Evolutionary conservation across 2,888 invertebrate genomes (phyloP).

Genomic region (Acleris laterana): DNA sequence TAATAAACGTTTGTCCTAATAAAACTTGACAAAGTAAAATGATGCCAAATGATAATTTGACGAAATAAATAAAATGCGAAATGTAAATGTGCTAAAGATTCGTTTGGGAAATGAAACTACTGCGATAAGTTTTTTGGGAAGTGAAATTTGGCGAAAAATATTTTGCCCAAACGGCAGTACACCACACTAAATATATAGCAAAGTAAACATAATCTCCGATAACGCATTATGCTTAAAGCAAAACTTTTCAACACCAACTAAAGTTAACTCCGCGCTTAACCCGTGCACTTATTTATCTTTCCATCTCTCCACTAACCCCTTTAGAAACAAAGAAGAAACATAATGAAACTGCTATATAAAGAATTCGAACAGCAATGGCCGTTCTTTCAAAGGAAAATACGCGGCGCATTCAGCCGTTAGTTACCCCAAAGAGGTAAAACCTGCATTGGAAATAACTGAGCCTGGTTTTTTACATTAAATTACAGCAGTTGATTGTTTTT

Average conservation of each 20-base stretch:
- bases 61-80: no score
- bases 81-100: no score
- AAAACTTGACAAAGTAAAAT: no score
- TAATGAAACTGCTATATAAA: conserved; percentile 53
- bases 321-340: conserved; percentile 52
- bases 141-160: no score
- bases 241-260: background rate
- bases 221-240: background rate
- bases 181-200: no score
- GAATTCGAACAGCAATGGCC: conserved; percentile 44
- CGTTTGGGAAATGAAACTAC: no score
- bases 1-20: no score
- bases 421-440: conserved; percentile 19
- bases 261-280: background rate
- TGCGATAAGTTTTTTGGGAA: no score
- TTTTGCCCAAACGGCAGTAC: no score
- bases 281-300: background rate
- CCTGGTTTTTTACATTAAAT: conserved; percentile 31
- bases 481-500: conserved; percentile 28
- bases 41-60: no score
- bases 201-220: background rate
- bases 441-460: conserved; percentile 30
- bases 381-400: conserved; percentile 30
- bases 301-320: conserved; percentile 14
- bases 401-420: conserved; percentile 25